Percentiles rank a stretch among this genome's conserved stretches.
Conservation (phyloP, 2,113 vertebrate species). For the Mobula birostris region DNA sequence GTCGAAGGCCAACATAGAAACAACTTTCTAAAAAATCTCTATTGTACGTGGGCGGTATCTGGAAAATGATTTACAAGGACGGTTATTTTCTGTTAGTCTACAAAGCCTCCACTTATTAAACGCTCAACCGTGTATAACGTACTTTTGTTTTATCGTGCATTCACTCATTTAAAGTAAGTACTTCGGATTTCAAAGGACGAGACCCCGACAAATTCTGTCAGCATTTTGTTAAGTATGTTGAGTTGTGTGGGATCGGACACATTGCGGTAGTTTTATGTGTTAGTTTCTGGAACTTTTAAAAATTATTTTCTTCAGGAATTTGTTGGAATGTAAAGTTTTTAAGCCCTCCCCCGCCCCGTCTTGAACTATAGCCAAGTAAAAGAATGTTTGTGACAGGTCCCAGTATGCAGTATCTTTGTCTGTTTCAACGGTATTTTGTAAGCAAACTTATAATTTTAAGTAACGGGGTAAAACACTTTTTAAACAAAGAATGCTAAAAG, state of each 20-base stretch:
- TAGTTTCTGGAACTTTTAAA: neutral
- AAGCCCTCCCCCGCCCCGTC: neutral
- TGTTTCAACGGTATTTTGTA: neutral
- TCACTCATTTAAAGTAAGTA: neutral
- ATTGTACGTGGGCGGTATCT: neutral
- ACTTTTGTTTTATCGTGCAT: neutral
- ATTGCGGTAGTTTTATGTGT: neutral
- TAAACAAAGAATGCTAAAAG: neutral
- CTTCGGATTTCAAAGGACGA: neutral
- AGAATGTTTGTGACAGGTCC: conserved; percentile 31
- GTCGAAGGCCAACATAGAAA: neutral
- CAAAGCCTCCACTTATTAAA: conserved; percentile 31
- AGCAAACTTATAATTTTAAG: conserved; percentile 45
- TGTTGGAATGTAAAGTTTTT: neutral
- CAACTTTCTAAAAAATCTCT: neutral
- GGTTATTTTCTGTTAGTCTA: conserved; percentile 3
- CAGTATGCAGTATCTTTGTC: neutral
- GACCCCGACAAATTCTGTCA: neutral
- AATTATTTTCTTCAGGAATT: neutral
- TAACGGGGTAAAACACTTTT: conserved; percentile 42
- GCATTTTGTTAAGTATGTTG: conserved; percentile 2
- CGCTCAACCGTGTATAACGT: conserved; percentile 21
- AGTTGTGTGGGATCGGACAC: neutral
- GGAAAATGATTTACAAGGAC: conserved; percentile 26
- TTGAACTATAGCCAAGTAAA: conserved; percentile 8